Conservation (phyloP, 2,888 invertebrate genomes). For the Nebria brevicollis region DNA sequence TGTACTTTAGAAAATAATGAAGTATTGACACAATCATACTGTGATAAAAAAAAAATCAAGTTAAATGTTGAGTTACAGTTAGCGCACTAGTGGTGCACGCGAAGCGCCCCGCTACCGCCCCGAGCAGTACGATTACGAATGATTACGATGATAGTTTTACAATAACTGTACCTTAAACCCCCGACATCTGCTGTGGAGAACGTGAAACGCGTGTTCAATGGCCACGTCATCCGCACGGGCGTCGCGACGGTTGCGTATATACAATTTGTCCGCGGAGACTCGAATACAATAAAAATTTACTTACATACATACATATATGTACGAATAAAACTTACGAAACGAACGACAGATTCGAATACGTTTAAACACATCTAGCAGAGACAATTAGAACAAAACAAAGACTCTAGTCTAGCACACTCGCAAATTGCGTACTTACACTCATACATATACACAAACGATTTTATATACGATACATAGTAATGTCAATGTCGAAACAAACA, state of each 20-base stretch:
- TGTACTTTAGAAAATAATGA: conserved; percentile 58
- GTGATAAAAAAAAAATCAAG: conserved; percentile 70
- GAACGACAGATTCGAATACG: no score
- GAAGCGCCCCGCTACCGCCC: conserved; percentile 54
- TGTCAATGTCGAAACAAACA: not conserved
- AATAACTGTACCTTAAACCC: not conserved
- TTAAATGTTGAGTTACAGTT: conserved; percentile 75
- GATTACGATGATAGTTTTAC: not conserved
- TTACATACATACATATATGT: not conserved
- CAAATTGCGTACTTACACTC: no score
- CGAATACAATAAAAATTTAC: not conserved
- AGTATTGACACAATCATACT: conserved; percentile 67
- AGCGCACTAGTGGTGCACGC: conserved; percentile 27
- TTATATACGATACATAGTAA: no score
- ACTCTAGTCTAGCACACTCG: no score
- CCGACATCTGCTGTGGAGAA: conserved; percentile 60
- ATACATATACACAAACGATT: no score
- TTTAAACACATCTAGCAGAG: no score
- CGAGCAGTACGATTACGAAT: not conserved
- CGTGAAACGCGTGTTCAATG: conserved; percentile 64
- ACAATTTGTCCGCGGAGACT: conserved; percentile 14
- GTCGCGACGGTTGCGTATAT: conserved; percentile 62
- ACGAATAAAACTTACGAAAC: no score
- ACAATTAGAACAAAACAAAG: no score
- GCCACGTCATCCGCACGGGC: conserved; percentile 65